Percentiles rank a stretch among this genome's conserved stretches.
phyloP scores from a whole-genome alignment of 1,140 invertebrate genomes.

The Eueides isabella region DNA sequence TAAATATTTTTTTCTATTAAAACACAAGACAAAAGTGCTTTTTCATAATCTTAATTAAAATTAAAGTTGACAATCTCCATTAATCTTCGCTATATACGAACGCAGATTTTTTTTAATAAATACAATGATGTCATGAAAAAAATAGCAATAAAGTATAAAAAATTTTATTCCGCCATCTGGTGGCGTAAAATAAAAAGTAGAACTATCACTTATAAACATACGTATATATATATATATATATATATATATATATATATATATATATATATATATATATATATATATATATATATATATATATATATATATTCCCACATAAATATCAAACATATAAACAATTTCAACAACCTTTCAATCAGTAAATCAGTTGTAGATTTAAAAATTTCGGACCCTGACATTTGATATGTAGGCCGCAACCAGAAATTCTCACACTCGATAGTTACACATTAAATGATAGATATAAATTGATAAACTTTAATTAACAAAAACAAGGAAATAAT shows the following conservation, averaged over 20 bases:
- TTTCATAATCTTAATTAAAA: too few species aligned
- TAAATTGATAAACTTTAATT: neutral
- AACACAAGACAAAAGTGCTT: too few species aligned
- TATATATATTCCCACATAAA: neutral
- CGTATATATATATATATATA: neutral
- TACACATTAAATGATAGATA: neutral
- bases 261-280: neutral
- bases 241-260: neutral
- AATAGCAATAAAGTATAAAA: neutral
- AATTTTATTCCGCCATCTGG: neutral
- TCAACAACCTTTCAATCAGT: neutral
- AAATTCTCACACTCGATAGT: neutral
- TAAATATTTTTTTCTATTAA: too few species aligned
- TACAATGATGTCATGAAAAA: neutral
- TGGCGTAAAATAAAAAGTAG: neutral
- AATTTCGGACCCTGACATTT: neutral
- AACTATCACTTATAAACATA: neutral
- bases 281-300: neutral
- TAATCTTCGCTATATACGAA: too few species aligned
- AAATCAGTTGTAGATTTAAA: neutral
- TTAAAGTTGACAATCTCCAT: too few species aligned
- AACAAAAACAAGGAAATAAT: neutral
- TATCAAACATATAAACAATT: neutral
- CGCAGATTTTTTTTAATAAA: neutral
- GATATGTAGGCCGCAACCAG: neutral